Base-by-base conservation (phyloP, 2,888 invertebrate genomes). In the Brachypterus glaber region DNA sequence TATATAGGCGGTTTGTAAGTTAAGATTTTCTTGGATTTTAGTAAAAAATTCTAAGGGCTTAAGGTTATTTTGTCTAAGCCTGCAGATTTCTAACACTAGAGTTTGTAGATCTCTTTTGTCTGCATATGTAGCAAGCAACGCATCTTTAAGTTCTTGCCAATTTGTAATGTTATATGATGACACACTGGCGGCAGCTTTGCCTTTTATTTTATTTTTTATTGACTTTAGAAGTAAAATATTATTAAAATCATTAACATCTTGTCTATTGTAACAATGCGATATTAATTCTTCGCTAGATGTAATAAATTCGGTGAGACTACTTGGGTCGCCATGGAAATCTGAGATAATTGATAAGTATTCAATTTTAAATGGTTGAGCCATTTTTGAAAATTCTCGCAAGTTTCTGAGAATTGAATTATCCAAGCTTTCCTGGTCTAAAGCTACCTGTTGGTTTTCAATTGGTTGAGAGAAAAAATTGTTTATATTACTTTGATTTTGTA, bases 71-170 rank as follows among this genome's bases (percentile, higher is more conserved):
- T 27, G 27, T 27, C 15, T 27, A 8, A 27, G 2, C 2, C 7
- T 14, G 9, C 12, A 27, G 4, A 27, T 13, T 12, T 27, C 27
- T 12, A 27, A 27, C 12, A 27, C 27, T 8, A 27, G 27, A 27
- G 27, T 12, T 27, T 27, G 27, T 8, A 14, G 27, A 27, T 27
- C 27, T 27, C 27, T n/a, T 12, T 27, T 27, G 9, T 11, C 27
- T 2, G 27, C 27, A 3, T 27, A 27, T 12, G 27, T 12, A 2
- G 12, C 27, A 8, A 27, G 3, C 9, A 27, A 27, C 9, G 12
- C 27, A 2, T 27, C 15, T 27, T 27, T 27, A 3, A 27, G 2
- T 14, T 27, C 27, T 7, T 27, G 13, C 27, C 27, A 27, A 2
- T 5, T 3, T 27, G 2, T 27, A 9, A 27, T 27, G 8, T 27